A percentile compares a stretch with the other conserved stretches of the same genome.
Conservation (phyloP, 2,113 vertebrate species). For the Geothlypis trichas region DNA sequence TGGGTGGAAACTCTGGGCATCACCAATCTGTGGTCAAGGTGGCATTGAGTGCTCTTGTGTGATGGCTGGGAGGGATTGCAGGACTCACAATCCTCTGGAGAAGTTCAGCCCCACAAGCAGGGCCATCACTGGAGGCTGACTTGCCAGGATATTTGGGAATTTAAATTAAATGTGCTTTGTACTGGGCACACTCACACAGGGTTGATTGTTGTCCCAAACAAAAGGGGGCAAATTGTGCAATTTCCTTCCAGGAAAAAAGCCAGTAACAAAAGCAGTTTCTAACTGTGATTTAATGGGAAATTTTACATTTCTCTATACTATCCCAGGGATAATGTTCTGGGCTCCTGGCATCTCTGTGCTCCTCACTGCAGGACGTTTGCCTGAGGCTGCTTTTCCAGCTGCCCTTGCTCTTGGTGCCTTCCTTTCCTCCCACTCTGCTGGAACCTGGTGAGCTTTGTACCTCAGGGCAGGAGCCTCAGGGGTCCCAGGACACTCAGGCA, state of each 20-base stretch:
- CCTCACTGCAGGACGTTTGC: not conserved
- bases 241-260: not conserved
- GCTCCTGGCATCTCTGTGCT: not conserved
- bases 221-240: not conserved
- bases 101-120: not conserved
- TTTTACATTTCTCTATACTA: not conserved
- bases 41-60: not conserved
- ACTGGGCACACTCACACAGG: not conserved
- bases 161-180: not conserved
- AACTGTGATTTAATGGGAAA: not conserved
- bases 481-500: not conserved
- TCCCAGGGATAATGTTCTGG: not conserved
- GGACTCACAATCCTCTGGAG: not conserved
- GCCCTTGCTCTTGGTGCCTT: not conserved
- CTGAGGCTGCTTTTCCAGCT: not conserved
- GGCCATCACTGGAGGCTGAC: not conserved
- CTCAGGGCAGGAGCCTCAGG: not conserved
- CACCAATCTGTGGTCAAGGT: not conserved
- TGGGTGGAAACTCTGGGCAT: not conserved
- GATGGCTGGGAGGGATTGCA: not conserved
- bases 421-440: not conserved
- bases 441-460: not conserved
- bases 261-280: not conserved
- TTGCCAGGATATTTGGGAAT: not conserved
- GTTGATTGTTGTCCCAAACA: not conserved